Evolutionary conservation across 2,888 invertebrate genomes (phyloP).

Genomic region (Galeopsomyia nigrocyanea): DNA sequence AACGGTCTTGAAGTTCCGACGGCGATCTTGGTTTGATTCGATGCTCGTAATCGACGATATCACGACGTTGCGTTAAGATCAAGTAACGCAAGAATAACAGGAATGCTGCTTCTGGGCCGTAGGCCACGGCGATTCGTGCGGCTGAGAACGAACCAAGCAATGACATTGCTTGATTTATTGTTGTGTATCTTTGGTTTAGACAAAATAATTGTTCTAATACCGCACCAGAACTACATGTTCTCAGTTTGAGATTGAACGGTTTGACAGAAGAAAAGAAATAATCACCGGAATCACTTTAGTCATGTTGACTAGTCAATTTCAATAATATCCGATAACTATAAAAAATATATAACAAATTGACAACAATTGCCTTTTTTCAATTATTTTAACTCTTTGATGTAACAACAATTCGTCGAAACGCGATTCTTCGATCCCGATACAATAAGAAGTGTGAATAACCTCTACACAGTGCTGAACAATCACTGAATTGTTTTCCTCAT

Average conservation of each 20-base stretch:
- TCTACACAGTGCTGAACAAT: slow-evolving; percentile 14
- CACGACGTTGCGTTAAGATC: slow-evolving; percentile 76
- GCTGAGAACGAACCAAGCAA: slow-evolving; percentile 71
- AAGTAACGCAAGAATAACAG: slow-evolving; percentile 76
- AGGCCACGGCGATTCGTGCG: slow-evolving; percentile 76
- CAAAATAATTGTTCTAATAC: background rate
- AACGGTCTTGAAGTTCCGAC: slow-evolving; percentile 73
- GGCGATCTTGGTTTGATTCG: slow-evolving; percentile 74
- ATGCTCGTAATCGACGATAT: slow-evolving; percentile 78
- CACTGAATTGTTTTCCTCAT: slow-evolving; percentile 14
- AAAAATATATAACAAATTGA: too few relatives aligned
- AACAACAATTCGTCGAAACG: too few relatives aligned
- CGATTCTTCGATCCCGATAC: too few relatives aligned
- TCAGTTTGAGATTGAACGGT: background rate
- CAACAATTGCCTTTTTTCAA: too few relatives aligned
- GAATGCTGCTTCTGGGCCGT: slow-evolving; percentile 77
- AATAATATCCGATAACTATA: too few relatives aligned
- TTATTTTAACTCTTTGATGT: too few relatives aligned
- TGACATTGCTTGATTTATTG: slow-evolving; percentile 44
- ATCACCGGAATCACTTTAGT: too few relatives aligned
- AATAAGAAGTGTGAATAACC: slow-evolving; percentile 1
- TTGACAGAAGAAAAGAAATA: too few relatives aligned
- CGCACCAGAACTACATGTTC: background rate
- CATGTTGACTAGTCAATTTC: too few relatives aligned
- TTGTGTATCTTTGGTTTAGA: background rate